Conservation (phyloP, 2,888 invertebrate genomes). For the Marasmarcha lunaedactyla region DNA sequence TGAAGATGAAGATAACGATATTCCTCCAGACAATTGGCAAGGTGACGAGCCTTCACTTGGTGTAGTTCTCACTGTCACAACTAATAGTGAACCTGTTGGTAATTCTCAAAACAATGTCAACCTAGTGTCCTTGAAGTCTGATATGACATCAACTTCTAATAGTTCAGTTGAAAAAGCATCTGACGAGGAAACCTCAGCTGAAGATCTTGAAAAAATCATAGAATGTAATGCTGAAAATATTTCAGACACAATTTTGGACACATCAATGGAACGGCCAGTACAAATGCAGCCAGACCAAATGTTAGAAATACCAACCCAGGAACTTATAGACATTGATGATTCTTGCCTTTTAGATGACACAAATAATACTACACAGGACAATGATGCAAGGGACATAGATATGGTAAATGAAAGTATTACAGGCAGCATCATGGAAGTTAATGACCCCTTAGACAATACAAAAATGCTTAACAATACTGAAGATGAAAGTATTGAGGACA, state of each 20-base stretch:
- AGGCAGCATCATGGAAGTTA: constrained; percentile 11
- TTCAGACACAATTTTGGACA: neutral
- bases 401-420: constrained; percentile 5
- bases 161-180: neutral
- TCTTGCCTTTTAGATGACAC: constrained; percentile 16
- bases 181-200: neutral
- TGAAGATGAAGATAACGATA: neutral
- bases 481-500: neutral
- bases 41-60: neutral
- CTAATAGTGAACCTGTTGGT: neutral
- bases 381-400: no score
- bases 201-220: neutral
- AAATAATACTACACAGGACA: neutral
- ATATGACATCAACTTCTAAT: neutral
- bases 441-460: constrained; percentile 5
- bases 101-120: neutral
- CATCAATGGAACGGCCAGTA: constrained; percentile 6
- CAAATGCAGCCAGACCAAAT: constrained; percentile 43
- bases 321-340: constrained; percentile 32
- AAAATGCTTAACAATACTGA: constrained; percentile 2
- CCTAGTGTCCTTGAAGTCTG: neutral
- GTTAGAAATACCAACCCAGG: constrained; percentile 50
- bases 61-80: no score
- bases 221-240: neutral
- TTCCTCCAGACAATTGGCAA: neutral